A percentile compares a stretch with the other conserved stretches of the same genome.
phyloP scores from a whole-genome alignment of 2,113 vertebrate genomes.

The Gymnocephalus cernua region DNA sequence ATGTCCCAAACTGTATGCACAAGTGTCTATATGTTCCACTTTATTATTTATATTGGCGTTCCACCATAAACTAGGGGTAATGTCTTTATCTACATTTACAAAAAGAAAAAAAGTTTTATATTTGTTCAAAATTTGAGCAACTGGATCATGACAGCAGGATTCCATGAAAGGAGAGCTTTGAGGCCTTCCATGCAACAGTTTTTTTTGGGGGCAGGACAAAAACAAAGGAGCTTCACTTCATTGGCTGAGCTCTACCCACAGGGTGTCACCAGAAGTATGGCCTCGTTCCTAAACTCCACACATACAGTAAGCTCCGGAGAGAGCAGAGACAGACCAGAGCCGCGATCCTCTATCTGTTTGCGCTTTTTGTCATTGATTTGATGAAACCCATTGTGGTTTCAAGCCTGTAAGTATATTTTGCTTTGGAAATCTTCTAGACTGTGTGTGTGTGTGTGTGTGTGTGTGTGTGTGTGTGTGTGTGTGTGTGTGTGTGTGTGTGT shows the following conservation, averaged over 20 bases:
- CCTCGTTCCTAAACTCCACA: constrained; percentile 28
- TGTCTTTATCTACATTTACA: neutral
- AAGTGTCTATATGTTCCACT: neutral
- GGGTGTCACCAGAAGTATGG: constrained; percentile 13
- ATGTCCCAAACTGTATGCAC: neutral
- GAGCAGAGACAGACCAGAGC: constrained; percentile 11
- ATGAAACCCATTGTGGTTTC: neutral
- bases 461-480: too few relatives aligned
- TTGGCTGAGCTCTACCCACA: constrained; percentile 40
- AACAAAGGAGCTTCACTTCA: constrained; percentile 23
- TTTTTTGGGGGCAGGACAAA: constrained; percentile 44
- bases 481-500: too few relatives aligned
- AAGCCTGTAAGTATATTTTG: constrained; percentile 54
- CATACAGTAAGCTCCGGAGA: constrained; percentile 9
- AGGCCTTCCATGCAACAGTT: neutral
- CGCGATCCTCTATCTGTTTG: neutral
- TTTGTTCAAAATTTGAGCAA: neutral
- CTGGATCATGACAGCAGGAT: neutral
- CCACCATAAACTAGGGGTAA: too few relatives aligned
- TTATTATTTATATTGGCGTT: neutral
- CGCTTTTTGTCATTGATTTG: neutral
- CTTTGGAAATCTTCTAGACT: neutral
- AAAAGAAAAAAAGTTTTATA: neutral
- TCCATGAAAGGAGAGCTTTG: neutral
- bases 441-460: too few relatives aligned